Evolutionary conservation across 2,888 invertebrate genomes (phyloP).

Genomic region (Mythimna ferrago): DNA sequence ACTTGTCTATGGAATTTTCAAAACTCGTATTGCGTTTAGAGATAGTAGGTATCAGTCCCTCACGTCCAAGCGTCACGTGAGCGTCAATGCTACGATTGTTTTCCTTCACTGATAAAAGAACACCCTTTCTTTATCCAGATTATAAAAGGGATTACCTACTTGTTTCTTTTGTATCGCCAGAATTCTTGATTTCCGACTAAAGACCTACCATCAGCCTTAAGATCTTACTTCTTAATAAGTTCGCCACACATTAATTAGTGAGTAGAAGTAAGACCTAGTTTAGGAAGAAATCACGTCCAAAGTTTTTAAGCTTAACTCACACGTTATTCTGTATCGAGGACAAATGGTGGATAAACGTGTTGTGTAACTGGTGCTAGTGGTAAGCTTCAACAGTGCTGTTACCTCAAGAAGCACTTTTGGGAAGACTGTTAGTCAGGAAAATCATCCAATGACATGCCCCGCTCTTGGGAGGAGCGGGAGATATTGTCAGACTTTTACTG

Average conservation of each 20-base stretch:
- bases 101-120: constrained; percentile 52
- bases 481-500: no score
- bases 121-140: constrained; percentile 43
- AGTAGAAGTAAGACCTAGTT: neutral
- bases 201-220: neutral
- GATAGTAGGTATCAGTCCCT: constrained; percentile 35
- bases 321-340: no score
- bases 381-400: no score
- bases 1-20: constrained; percentile 4
- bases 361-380: no score
- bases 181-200: neutral
- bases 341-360: no score
- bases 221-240: neutral
- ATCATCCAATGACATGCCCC: no score
- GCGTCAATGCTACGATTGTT: constrained; percentile 58
- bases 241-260: neutral
- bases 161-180: neutral
- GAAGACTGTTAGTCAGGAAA: no score
- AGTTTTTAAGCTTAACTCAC: neutral
- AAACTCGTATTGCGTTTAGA: constrained; percentile 6
- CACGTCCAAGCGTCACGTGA: constrained; percentile 49
- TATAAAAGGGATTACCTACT: constrained; percentile 25
- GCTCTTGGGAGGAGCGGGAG: no score
- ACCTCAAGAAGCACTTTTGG: no score
- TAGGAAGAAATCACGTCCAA: neutral